Evolutionary conservation across 2,888 invertebrate species (phyloP).

Genomic region (Eupithecia dodoneata): DNA sequence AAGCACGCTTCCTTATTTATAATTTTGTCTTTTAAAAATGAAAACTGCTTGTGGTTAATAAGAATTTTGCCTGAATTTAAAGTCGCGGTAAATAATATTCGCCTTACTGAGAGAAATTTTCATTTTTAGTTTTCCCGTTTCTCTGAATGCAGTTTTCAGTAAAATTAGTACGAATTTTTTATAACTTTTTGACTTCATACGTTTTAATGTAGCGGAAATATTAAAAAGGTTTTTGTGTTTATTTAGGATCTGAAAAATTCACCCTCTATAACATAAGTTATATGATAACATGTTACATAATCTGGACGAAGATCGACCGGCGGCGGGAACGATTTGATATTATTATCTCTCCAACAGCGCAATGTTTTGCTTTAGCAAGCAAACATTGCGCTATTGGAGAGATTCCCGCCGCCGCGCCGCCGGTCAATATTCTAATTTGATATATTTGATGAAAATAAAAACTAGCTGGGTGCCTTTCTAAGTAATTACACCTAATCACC

Average conservation of each 20-base stretch:
- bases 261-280: no score
- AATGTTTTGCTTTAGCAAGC: not conserved
- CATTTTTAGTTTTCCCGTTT: conserved; percentile 40
- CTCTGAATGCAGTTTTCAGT: conserved; percentile 38
- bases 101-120: conserved; percentile 38
- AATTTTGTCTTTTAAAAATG: not conserved
- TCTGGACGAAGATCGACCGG: no score
- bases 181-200: conserved; percentile 30
- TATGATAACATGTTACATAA: no score
- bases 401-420: no score
- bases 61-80: conserved; percentile 42
- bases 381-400: no score
- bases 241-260: no score
- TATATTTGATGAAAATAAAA: no score
- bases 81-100: conserved; percentile 51
- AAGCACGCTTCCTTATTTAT: not conserved
- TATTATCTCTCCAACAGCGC: not conserved
- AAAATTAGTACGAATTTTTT: conserved; percentile 37
- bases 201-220: conserved; percentile 22
- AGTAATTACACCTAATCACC: no score
- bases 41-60: conserved; percentile 39
- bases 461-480: no score
- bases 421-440: no score
- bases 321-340: not conserved
- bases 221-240: not conserved